phyloP scores from a whole-genome alignment of 2,113 vertebrate species.

The Syrmaticus mikado region DNA sequence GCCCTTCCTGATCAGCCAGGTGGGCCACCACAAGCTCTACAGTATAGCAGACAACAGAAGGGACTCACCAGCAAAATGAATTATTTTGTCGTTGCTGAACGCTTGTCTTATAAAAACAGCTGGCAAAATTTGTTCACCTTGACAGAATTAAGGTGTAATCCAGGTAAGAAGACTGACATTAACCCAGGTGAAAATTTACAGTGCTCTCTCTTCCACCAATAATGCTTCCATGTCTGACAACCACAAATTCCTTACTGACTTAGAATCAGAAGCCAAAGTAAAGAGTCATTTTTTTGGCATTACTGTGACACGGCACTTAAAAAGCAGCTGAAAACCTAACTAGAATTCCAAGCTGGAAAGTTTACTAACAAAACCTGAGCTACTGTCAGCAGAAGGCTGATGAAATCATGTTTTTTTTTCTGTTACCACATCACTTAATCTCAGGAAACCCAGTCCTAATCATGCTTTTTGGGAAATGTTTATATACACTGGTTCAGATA shows the following conservation, averaged over 20 bases:
- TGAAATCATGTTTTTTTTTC: background rate
- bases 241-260: background rate
- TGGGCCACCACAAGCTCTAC: background rate
- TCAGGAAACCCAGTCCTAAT: background rate
- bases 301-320: background rate
- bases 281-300: background rate
- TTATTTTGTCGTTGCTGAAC: constrained; percentile 11
- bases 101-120: background rate
- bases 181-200: background rate
- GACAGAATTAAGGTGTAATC: background rate
- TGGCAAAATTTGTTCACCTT: background rate
- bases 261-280: background rate
- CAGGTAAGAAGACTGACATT: background rate
- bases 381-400: background rate
- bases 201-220: background rate
- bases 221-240: background rate
- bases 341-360: background rate
- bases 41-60: background rate
- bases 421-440: background rate
- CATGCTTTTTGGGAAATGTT: background rate
- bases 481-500: background rate
- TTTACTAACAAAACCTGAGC: background rate
- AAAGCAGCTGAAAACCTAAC: background rate
- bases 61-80: background rate
- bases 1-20: background rate